A percentile compares a stretch with the other conserved stretches of the same genome.
Conservation (phyloP, 2,888 invertebrate genomes). For the Pyrrhia umbra region DNA sequence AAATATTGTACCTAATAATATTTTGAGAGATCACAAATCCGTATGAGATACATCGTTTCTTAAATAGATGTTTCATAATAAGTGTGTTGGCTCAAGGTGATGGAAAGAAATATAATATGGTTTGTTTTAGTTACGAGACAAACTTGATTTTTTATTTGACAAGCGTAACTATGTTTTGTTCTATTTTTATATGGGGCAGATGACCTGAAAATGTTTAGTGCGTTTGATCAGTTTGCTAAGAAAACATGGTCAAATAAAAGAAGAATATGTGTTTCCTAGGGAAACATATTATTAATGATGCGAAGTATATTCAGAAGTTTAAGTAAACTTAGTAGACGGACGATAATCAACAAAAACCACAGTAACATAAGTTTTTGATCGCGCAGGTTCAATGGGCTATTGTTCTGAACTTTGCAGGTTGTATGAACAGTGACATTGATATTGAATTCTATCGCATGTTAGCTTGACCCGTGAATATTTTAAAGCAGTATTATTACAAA, state of each 20-base stretch:
- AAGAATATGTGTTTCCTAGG: not conserved
- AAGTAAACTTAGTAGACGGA: not conserved
- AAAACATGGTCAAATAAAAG: not conserved
- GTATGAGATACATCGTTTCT: conserved; percentile 33
- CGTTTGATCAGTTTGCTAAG: not conserved
- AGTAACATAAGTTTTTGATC: conserved; percentile 29
- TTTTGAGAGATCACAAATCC: conserved; percentile 53
- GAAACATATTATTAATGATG: not conserved
- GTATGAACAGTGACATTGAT: conserved; percentile 40
- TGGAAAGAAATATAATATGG: conserved; percentile 51
- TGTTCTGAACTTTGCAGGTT: conserved; percentile 42
- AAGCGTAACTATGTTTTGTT: not conserved
- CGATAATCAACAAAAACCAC: conserved; percentile 16
- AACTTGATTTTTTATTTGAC: conserved; percentile 21
- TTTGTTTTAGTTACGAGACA: conserved; percentile 34
- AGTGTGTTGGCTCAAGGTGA: conserved; percentile 56
- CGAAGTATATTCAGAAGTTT: not conserved
- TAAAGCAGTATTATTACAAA: conserved; percentile 14
- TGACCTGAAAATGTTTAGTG: not conserved
- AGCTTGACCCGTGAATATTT: conserved; percentile 33
- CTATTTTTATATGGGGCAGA: not conserved
- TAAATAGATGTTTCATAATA: conserved; percentile 63
- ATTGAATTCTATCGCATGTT: conserved; percentile 41
- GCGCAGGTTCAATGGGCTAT: conserved; percentile 55
- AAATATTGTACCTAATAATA: conserved; percentile 18